Percentiles rank a stretch among this genome's conserved stretches.
Conservation (phyloP, 2,888 invertebrate species). For the Noctua pronuba region DNA sequence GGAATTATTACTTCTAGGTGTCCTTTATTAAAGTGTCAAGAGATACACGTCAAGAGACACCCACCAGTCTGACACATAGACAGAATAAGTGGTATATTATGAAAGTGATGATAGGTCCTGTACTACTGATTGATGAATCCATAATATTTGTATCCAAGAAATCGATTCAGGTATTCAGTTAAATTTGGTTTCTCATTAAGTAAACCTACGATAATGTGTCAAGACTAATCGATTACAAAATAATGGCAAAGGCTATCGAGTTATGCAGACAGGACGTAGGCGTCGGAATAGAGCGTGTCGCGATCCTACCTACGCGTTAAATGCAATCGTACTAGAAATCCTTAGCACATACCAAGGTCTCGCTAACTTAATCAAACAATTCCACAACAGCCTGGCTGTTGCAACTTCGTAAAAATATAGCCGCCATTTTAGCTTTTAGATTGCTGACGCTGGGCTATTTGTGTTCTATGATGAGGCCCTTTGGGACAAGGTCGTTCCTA, state of each 20-base stretch:
- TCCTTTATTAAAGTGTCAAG: neutral
- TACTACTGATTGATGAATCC: neutral
- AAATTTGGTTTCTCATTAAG: neutral
- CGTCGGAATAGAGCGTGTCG: conserved; percentile 52
- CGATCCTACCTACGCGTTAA: conserved; percentile 66
- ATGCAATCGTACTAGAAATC: conserved; percentile 64
- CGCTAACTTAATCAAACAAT: conserved; percentile 48
- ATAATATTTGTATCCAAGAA: neutral
- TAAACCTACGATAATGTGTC: conserved; percentile 3
- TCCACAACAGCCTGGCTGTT: conserved; percentile 22
- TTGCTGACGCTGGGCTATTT: conserved; percentile 37
- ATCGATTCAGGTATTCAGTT: neutral
- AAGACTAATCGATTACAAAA: conserved; percentile 59
- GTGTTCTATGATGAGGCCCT: conserved; percentile 39
- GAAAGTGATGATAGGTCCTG: neutral
- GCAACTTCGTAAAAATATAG: conserved; percentile 29
- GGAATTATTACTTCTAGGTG: neutral
- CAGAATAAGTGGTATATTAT: neutral
- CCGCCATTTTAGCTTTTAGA: neutral
- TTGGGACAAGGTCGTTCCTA: conserved; percentile 45
- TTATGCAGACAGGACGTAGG: conserved; percentile 62
- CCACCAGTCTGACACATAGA: neutral
- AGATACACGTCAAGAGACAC: no score
- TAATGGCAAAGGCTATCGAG: conserved; percentile 61
- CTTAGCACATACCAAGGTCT: conserved; percentile 63